phyloP scores from a whole-genome alignment of 64 coral and sea anemone genomes.

The Dendrophyllia cribrosa region DNA sequence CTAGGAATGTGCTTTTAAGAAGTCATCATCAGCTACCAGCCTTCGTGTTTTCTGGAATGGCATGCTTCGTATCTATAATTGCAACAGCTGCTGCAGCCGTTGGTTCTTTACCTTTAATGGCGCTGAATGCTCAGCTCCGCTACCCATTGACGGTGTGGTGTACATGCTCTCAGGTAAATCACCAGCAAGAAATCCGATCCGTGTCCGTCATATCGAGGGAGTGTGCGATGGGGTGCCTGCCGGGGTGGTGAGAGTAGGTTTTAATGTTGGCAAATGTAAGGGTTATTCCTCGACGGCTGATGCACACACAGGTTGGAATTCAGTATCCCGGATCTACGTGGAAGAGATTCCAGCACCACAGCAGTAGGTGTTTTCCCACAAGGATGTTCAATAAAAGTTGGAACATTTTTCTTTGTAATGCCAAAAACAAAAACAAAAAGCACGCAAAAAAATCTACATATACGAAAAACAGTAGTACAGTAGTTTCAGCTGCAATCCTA shows the following conservation, averaged over 20 bases:
- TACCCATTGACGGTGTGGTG: background rate
- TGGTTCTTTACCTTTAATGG: background rate
- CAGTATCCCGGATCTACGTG: slow-evolving; percentile 3
- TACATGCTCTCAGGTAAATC: background rate
- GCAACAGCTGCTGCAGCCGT: background rate
- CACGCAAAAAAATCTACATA: no score
- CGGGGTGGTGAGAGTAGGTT: background rate
- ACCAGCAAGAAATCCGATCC: background rate
- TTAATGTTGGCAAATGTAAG: background rate
- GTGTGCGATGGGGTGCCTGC: background rate
- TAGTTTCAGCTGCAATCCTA: no score
- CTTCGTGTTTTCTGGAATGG: background rate
- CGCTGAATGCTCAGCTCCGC: background rate
- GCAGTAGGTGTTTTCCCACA: background rate
- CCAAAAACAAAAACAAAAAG: no score
- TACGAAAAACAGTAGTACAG: no score
- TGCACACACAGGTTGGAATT: background rate
- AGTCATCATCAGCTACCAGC: background rate
- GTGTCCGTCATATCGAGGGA: background rate
- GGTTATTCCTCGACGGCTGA: background rate
- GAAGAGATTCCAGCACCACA: background rate
- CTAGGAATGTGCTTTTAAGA: background rate
- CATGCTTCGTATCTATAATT: background rate
- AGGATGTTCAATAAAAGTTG: no score
- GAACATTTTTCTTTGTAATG: no score